phyloP scores from a whole-genome alignment of 2,113 vertebrate species.

The Sander lucioperca region DNA sequence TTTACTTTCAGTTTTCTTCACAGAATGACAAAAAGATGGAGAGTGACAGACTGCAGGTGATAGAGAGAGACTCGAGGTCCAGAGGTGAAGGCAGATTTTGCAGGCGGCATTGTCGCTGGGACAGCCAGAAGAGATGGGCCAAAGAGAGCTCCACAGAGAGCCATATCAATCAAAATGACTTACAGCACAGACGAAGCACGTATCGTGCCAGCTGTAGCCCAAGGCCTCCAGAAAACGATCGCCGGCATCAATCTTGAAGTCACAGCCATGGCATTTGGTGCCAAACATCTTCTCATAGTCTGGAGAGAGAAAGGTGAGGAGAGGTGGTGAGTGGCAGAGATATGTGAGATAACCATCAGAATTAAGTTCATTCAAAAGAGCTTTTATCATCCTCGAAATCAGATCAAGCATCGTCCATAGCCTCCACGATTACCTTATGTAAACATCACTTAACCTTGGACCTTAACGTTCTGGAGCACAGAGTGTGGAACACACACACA shows the following conservation, averaged over 20 bases:
- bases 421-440: slow-evolving; percentile 27
- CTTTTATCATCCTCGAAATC: slow-evolving; percentile 22
- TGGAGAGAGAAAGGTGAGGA: slow-evolving; percentile 61
- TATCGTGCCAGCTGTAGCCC: slow-evolving; percentile 99
- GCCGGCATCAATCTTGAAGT: slow-evolving; percentile 99
- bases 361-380: slow-evolving; percentile 22
- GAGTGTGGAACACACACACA: slow-evolving; percentile 12
- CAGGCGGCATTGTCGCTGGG: slow-evolving; percentile 58
- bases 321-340: not conserved
- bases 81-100: slow-evolving; percentile 55
- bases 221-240: slow-evolving; percentile 98
- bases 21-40: slow-evolving; percentile 28
- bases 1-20: slow-evolving; percentile 40
- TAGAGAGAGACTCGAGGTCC: slow-evolving; percentile 21
- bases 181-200: slow-evolving; percentile 98
- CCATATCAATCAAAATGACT: slow-evolving; percentile 85
- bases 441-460: slow-evolving; percentile 48
- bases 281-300: slow-evolving; percentile 99
- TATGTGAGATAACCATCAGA: slow-evolving; percentile 2
- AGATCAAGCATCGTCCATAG: slow-evolving; percentile 4
- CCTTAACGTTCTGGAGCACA: slow-evolving; percentile 23
- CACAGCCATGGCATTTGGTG: slow-evolving; percentile 98
- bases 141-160: slow-evolving; percentile 38
- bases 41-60: slow-evolving; percentile 41
- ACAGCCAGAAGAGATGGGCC: slow-evolving; percentile 41